Base-by-base conservation (phyloP, 1,140 invertebrate genomes). In the Papilio polytes region DNA sequence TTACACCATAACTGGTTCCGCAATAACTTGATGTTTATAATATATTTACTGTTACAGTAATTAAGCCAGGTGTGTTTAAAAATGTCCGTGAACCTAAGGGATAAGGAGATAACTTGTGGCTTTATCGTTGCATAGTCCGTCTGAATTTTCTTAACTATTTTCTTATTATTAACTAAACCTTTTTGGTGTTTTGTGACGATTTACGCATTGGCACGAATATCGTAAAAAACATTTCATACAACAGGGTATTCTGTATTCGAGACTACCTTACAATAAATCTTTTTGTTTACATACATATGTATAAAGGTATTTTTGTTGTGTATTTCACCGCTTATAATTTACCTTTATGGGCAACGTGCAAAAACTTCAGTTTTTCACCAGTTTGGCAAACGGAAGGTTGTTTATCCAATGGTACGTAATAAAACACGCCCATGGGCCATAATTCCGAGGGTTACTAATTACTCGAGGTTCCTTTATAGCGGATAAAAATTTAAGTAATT, bases 401-500 rank as follows among this genome's bases (percentile, higher is more conserved):
- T 66, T 66, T 66, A 66, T 26, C 22, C 31, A 66, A 66, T 66
- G 26, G 63, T 4, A 66, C 63, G 63, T 66, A 31, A 66, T 66
- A 66, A 66, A 66, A 66, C 63, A 66, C 63, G 63, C 63, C 22
- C 63, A 66, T 26, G 63, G 12, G 63, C 13, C 26, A 66, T 66
- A 66, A 66, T 15, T 66, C 63, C 13, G 63, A 26, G 20, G 73
- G 41, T 74, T 74, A 48, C 46, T 48, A 74, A 74, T 74, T 74
- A 74, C 73, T 48, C 20, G 41, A 48, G 20, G 41, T 46, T 51
- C 44, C 8, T 74, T 74, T 74, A 74, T 51, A 15, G 41, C 20
- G n/a, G 73, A 74, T 74, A 48, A 74, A 74, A 74, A 74, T 74
- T 74, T 51, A 74, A 74, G 73, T 74, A 74, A 74, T 74, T 74